A percentile compares a stretch with the other conserved stretches of the same genome.
Conservation (phyloP, 2,113 vertebrate genomes). For the Dascyllus trimaculatus region DNA sequence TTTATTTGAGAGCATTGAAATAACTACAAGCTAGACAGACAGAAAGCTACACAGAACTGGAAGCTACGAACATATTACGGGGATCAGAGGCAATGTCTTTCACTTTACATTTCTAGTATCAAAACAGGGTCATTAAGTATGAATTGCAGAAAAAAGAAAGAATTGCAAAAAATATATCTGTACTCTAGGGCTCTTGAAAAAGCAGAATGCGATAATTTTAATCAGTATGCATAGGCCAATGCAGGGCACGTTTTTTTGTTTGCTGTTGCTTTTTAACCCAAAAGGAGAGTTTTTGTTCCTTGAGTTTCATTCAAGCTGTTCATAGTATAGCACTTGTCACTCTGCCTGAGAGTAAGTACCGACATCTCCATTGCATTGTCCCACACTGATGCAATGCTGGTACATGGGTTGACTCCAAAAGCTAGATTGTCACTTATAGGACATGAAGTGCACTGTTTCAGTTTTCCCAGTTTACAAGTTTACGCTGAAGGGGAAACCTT, state of each 20-base stretch:
- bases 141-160: conserved; percentile 85
- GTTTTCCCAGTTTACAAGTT: conserved; percentile 99
- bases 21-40: conserved; percentile 71
- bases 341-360: conserved; percentile 89
- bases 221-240: conserved; percentile 73
- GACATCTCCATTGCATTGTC: conserved; percentile 79
- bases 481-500: conserved; percentile 92
- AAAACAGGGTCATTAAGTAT: conserved; percentile 89
- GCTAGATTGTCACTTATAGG: conserved; percentile 90
- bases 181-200: conserved; percentile 87
- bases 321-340: conserved; percentile 91
- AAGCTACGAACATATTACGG: conserved; percentile 48
- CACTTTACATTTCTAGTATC: conserved; percentile 64
- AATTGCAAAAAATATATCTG: conserved; percentile 80
- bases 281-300: conserved; percentile 79
- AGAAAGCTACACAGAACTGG: conserved; percentile 74
- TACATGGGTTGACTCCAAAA: conserved; percentile 93
- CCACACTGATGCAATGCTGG: conserved; percentile 85
- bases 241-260: conserved; percentile 77
- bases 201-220: conserved; percentile 75
- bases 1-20: conserved; percentile 70
- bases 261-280: conserved; percentile 83
- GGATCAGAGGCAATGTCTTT: conserved; percentile 71
- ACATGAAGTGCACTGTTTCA: conserved; percentile 98
- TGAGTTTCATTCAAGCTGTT: conserved; percentile 88